Percentiles rank a stretch among this genome's conserved stretches.
These are phyloP conservation scores for Smithornis capensis DNA, from an alignment of 2,113 vertebrate genomes.

Conservation along the genomic window DNA sequence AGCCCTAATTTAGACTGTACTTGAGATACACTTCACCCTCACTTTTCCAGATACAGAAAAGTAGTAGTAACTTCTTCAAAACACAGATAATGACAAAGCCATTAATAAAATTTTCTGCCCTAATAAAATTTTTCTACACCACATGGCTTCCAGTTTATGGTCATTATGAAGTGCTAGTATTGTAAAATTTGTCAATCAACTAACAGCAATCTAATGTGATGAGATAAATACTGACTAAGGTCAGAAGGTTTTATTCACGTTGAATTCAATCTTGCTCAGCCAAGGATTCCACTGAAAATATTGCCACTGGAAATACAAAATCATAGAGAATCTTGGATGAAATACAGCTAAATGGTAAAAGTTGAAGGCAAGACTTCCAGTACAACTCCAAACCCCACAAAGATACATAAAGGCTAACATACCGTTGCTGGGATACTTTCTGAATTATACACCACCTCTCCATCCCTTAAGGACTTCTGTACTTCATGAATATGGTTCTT, in stretches of 20 bases:
- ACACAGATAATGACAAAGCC: neutral
- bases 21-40: neutral
- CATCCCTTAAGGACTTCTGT: constrained; percentile 78
- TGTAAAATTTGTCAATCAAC: neutral
- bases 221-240: neutral
- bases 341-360: neutral
- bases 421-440: constrained; percentile 76
- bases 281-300: constrained; percentile 15
- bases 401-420: neutral
- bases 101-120: neutral
- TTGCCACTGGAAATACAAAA: neutral
- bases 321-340: neutral
- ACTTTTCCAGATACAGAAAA: neutral
- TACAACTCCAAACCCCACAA: neutral
- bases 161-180: neutral
- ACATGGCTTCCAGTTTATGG: neutral
- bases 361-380: neutral
- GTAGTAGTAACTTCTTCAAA: neutral
- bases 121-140: neutral
- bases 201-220: neutral
- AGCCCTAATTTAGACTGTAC: neutral
- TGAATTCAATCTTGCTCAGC: neutral
- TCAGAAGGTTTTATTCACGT: neutral
- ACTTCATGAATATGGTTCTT: constrained; percentile 89
- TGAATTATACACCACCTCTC: constrained; percentile 61